These are phyloP conservation scores for Icerya purchasi DNA, from an alignment of 2,888 invertebrate genomes.

Conservation along the genomic window DNA sequence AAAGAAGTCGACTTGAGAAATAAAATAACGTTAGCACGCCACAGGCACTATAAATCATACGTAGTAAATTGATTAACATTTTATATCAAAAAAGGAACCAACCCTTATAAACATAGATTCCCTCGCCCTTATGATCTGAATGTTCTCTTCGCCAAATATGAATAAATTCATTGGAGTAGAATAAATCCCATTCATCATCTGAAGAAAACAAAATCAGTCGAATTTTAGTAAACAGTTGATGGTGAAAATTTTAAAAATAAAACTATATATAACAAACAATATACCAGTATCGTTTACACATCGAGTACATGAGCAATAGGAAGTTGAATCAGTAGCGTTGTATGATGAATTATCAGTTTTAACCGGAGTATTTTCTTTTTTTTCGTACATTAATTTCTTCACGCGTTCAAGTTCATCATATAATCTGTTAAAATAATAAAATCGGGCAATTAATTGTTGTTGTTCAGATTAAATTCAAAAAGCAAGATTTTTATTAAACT, in stretches of 20 bases:
- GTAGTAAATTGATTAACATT: neutral
- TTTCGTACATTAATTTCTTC: neutral
- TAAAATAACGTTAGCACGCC: neutral
- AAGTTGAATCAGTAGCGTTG: neutral
- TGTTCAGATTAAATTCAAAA: too few species aligned
- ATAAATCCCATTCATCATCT: constrained; percentile 40
- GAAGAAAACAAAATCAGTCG: constrained; percentile 5
- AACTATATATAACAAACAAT: neutral
- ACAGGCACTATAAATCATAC: neutral
- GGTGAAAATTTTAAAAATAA: too few species aligned
- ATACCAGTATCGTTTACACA: constrained; percentile 4
- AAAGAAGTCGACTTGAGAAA: neutral
- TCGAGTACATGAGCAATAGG: constrained; percentile 5
- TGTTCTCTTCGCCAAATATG: constrained; percentile 58
- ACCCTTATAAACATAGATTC: constrained; percentile 60
- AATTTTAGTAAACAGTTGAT: too few species aligned
- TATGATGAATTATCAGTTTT: neutral
- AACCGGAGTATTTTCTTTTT: neutral
- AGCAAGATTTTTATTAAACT: too few species aligned
- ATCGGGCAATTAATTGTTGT: too few species aligned
- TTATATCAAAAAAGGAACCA: too few species aligned
- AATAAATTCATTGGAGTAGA: constrained; percentile 55
- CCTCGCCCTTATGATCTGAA: constrained; percentile 31
- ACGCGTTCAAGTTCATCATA: neutral
- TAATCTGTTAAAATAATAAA: too few species aligned